These are phyloP conservation scores for Panorpa germanica DNA, from an alignment of 2,888 invertebrate genomes.

Conservation along the genomic window DNA sequence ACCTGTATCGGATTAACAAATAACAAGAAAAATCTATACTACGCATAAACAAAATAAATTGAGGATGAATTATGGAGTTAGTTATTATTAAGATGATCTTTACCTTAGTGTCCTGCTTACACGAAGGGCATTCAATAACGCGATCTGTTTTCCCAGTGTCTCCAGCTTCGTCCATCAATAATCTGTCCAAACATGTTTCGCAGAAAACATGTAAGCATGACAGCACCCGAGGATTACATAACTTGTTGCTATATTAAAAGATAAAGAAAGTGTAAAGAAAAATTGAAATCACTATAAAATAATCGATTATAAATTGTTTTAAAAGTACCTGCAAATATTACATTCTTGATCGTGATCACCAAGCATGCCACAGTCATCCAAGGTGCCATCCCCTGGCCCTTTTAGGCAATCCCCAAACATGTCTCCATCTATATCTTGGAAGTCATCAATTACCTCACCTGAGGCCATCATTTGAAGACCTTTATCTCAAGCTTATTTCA, in stretches of 20 bases:
- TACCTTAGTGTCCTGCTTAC: conserved; percentile 73
- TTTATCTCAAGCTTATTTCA: too few relatives aligned
- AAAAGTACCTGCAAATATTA: conserved; percentile 38
- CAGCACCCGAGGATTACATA: conserved; percentile 70
- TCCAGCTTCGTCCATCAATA: conserved; percentile 50
- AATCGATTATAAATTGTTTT: conserved; percentile 1
- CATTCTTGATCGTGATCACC: conserved; percentile 37
- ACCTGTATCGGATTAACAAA: conserved; percentile 27
- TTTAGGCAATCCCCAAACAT: too few relatives aligned
- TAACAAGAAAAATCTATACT: conserved; percentile 5
- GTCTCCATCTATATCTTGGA: too few relatives aligned
- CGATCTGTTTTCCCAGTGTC: conserved; percentile 43
- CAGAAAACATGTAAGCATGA: conserved; percentile 93
- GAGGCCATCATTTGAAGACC: too few relatives aligned
- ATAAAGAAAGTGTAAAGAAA: too few relatives aligned
- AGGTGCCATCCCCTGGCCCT: conserved; percentile 15
- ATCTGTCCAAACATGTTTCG: conserved; percentile 73
- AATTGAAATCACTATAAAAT: neutral
- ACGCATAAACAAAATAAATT: conserved; percentile 8
- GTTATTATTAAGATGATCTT: conserved; percentile 11
- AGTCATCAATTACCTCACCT: too few relatives aligned
- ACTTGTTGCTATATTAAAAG: conserved; percentile 38
- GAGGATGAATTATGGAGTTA: neutral
- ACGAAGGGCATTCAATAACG: conserved; percentile 56
- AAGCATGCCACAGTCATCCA: conserved; percentile 23